Evolutionary conservation across 1,140 invertebrate genomes (phyloP).

Genomic region (Lysiphlebus fabarum): DNA sequence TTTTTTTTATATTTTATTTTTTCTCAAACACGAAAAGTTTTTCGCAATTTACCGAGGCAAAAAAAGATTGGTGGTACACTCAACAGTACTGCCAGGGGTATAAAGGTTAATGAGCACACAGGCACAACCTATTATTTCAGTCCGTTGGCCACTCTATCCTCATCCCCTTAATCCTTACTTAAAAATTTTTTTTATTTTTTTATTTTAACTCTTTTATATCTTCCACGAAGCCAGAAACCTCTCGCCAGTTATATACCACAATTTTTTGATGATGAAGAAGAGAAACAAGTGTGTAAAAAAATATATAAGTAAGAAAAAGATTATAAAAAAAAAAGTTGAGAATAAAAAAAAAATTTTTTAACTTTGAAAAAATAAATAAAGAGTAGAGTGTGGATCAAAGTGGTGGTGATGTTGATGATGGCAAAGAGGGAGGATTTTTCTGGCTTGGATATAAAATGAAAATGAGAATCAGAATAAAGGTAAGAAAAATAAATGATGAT

Average conservation of each 20-base stretch:
- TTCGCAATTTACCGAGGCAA: constrained; percentile 33
- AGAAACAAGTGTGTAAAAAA: constrained; percentile 11
- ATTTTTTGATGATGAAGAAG: constrained; percentile 9
- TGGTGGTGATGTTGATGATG: too few relatives aligned
- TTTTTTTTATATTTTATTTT: constrained; percentile 1
- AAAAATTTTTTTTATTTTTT: constrained; percentile 5
- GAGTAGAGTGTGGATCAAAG: not conserved
- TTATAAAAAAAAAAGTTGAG: constrained; percentile 11
- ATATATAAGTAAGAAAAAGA: not conserved
- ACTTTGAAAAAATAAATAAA: too few relatives aligned
- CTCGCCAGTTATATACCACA: not conserved
- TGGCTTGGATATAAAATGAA: constrained; percentile 12
- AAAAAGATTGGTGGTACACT: constrained; percentile 44
- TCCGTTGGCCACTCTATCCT: constrained; percentile 37
- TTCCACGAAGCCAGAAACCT: not conserved
- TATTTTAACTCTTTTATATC: constrained; percentile 12
- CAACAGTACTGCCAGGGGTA: constrained; percentile 46
- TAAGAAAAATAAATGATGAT: not conserved
- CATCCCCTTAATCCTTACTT: constrained; percentile 21
- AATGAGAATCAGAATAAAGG: not conserved
- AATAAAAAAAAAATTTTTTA: not conserved
- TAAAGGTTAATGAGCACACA: constrained; percentile 57
- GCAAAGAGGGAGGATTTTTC: too few relatives aligned
- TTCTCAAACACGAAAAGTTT: constrained; percentile 15
- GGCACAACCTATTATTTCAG: constrained; percentile 56